Base-by-base conservation (phyloP, 1,140 invertebrate genomes). In the Araneus ventricosus region DNA sequence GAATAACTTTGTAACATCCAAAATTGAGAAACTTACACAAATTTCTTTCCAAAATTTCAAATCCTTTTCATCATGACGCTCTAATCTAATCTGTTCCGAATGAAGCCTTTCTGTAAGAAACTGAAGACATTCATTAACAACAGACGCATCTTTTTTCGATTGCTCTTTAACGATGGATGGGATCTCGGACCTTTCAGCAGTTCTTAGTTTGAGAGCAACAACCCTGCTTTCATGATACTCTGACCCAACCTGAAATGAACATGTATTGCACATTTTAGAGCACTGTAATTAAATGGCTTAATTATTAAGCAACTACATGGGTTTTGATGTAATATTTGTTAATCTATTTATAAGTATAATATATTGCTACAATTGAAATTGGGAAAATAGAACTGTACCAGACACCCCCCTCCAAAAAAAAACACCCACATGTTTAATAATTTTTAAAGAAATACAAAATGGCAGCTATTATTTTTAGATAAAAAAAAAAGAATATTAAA, bases 1-100 rank as follows among this genome's bases (percentile, higher is more conserved):
- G 45, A 52, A 52, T 14, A 14, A 1, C 14, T 52, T 52, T 52
- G n/a, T 52, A 52, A 52, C 10, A 52, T 17, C 10, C 14, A 52
- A 17, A 1, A 52, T 4, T 14, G 17, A 52, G 17, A 52, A 45
- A 52, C 90, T 86, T 92, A 92, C 90, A 85, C 2, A 85, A 41
- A 86, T 86, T 7, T 70, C 20, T 70, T 70, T 85, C 90, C 80
- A 92, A 52, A n/a, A 30, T 86, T 70, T 63, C 22, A 91, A 7
- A 59, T 37, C 27, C 8, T 41, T 27, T 52, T 88, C 45, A 34
- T 1, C 8, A 80, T 52, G 57, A 57, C 59, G 59, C 3, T 22
- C 22, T 24, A 17, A 24, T 4, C 22, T 63, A 34, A 6, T 4
- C 14, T 24, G 37, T n/a, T 86, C 82, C 14, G 61, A 52, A 34